These are phyloP conservation scores for Artemia sp. DNA, from an alignment of 2,888 invertebrate species.

Conservation along the genomic window DNA sequence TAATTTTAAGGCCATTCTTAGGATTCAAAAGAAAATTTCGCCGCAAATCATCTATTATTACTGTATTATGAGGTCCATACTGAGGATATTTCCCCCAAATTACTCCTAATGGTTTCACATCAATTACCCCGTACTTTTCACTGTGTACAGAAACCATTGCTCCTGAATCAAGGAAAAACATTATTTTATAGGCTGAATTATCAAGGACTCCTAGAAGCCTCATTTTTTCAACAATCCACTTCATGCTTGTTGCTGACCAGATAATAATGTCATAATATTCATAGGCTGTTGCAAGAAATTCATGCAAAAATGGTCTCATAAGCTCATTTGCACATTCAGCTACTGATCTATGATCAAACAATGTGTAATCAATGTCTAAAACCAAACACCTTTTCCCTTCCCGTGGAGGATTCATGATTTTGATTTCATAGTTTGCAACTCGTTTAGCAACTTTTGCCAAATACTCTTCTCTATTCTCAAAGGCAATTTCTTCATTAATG, in stretches of 20 bases:
- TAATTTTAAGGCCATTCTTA: constrained; percentile 72
- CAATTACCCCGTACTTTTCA: constrained; percentile 73
- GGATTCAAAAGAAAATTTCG: constrained; percentile 96
- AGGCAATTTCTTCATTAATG: constrained; percentile 61
- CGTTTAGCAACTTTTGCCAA: constrained; percentile 35
- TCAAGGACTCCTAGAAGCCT: constrained; percentile 65
- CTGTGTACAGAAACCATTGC: constrained; percentile 92
- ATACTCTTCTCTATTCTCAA: constrained; percentile 45
- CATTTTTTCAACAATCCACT: constrained; percentile 97
- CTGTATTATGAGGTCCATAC: constrained; percentile 74
- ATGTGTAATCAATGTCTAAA: constrained; percentile 85
- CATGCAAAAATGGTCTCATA: constrained; percentile 88
- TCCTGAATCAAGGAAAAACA: constrained; percentile 72
- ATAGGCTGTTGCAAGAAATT: constrained; percentile 72
- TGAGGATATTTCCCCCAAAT: constrained; percentile 90
- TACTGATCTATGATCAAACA: constrained; percentile 84
- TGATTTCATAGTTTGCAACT: constrained; percentile 36
- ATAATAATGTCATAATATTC: constrained; percentile 87
- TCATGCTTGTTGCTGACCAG: constrained; percentile 97
- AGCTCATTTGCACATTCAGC: constrained; percentile 73
- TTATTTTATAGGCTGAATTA: constrained; percentile 70
- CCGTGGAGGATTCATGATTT: constrained; percentile 57
- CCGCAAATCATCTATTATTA: constrained; percentile 93
- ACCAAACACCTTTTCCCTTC: constrained; percentile 75
- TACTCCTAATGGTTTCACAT: constrained; percentile 86